A percentile compares a stretch with the other conserved stretches of the same genome.
Conservation (phyloP, 1,140 invertebrate species). For the Samia ricini region DNA sequence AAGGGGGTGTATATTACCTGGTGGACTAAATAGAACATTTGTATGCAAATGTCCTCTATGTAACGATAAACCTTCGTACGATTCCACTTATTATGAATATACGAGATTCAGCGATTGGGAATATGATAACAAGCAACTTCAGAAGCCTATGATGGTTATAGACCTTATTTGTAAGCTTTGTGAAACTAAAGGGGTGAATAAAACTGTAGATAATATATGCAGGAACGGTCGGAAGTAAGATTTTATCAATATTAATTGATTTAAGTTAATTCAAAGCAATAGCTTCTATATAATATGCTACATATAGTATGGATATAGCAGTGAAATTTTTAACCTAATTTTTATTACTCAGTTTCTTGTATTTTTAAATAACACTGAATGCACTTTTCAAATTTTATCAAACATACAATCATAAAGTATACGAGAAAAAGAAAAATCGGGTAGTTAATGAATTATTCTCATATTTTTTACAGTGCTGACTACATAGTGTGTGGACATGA, state of each 20-base stretch:
- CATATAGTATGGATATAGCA: no score
- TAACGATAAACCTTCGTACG: conserved; percentile 54
- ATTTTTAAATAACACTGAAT: neutral
- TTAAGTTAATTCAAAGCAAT: no score
- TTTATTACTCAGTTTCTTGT: no score
- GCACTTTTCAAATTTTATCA: neutral
- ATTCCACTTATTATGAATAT: conserved; percentile 48
- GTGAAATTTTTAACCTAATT: no score
- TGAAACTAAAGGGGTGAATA: conserved; percentile 39
- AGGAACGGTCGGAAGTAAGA: conserved; percentile 44
- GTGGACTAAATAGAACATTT: conserved; percentile 45
- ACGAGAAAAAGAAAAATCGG: no score
- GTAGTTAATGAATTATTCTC: no score
- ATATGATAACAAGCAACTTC: conserved; percentile 47
- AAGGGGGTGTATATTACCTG: conserved; percentile 45
- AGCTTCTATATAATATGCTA: no score
- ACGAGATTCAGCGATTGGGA: conserved; percentile 46
- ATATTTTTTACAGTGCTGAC: conserved; percentile 37
- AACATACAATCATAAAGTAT: neutral
- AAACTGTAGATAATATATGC: conserved; percentile 32
- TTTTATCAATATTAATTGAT: neutral
- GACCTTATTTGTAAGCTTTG: conserved; percentile 52
- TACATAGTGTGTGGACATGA: conserved; percentile 40
- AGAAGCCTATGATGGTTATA: conserved; percentile 25
- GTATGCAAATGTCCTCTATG: conserved; percentile 58